phyloP scores from a whole-genome alignment of 1,140 invertebrate genomes.

The Ylistrum balloti region DNA sequence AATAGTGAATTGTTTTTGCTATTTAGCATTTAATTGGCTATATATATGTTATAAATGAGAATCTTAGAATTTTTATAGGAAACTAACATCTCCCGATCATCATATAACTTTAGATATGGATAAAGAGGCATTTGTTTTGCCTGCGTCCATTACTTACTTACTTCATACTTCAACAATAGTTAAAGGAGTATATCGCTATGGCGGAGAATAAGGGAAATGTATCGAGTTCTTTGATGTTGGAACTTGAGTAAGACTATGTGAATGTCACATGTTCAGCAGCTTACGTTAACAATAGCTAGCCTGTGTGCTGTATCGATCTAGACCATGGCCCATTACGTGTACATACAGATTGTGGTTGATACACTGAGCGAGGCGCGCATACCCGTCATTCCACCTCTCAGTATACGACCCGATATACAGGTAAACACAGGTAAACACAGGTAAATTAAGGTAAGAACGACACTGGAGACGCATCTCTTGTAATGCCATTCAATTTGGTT shows the following conservation, averaged over 20 bases:
- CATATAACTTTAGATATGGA: no score
- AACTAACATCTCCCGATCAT: no score
- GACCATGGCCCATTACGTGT: background rate
- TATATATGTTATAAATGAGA: no score
- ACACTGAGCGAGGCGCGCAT: background rate
- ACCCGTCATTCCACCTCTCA: no score
- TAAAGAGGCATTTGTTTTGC: no score
- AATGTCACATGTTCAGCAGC: background rate
- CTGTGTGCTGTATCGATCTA: background rate
- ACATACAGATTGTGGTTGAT: background rate
- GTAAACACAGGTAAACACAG: constrained; percentile 7
- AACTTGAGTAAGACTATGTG: constrained; percentile 23
- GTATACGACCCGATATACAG: background rate
- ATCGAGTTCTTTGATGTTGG: background rate
- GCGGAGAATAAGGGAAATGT: no score
- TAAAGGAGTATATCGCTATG: no score
- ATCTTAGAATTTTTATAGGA: no score
- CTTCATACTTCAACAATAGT: no score
- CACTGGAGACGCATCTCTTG: background rate
- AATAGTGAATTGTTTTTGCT: no score
- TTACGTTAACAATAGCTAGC: background rate
- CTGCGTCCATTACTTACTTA: no score
- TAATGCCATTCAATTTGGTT: background rate
- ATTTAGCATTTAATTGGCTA: no score
- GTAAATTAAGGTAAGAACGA: background rate